These are phyloP conservation scores for Campylomormyrus tamandua DNA, from an alignment of 2,113 vertebrate species.

Conservation along the genomic window DNA sequence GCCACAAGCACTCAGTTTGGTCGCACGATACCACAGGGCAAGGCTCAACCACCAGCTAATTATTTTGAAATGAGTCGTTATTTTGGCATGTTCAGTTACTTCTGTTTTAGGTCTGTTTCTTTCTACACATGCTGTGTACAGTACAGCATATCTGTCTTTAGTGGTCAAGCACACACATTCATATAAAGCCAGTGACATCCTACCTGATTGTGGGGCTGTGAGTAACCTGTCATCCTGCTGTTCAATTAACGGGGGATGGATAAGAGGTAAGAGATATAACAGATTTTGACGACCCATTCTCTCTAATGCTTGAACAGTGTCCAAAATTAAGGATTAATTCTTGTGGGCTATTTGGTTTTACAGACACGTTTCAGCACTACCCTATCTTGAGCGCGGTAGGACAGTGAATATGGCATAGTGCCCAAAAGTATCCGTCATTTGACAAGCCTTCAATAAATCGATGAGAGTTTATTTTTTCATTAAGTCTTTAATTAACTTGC, in stretches of 20 bases:
- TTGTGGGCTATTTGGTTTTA: background rate
- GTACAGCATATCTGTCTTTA: background rate
- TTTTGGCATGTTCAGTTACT: background rate
- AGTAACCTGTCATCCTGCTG: background rate
- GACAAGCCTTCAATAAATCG: background rate
- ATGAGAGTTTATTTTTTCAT: background rate
- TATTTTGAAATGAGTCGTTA: background rate
- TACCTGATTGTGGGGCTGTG: background rate
- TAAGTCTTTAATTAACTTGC: background rate
- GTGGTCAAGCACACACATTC: background rate
- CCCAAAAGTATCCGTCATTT: background rate
- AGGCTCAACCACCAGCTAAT: background rate
- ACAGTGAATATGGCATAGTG: background rate
- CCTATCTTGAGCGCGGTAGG: background rate
- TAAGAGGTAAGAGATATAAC: background rate
- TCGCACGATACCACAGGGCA: background rate
- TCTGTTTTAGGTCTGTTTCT: background rate
- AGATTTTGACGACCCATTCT: background rate
- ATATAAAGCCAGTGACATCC: background rate
- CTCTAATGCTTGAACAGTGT: background rate
- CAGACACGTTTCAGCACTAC: background rate
- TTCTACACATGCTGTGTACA: background rate
- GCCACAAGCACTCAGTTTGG: background rate
- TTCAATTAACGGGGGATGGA: background rate
- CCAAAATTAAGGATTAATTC: background rate